phyloP scores from a whole-genome alignment of 2,113 vertebrate species.

The Phalacrocorax carbo region DNA sequence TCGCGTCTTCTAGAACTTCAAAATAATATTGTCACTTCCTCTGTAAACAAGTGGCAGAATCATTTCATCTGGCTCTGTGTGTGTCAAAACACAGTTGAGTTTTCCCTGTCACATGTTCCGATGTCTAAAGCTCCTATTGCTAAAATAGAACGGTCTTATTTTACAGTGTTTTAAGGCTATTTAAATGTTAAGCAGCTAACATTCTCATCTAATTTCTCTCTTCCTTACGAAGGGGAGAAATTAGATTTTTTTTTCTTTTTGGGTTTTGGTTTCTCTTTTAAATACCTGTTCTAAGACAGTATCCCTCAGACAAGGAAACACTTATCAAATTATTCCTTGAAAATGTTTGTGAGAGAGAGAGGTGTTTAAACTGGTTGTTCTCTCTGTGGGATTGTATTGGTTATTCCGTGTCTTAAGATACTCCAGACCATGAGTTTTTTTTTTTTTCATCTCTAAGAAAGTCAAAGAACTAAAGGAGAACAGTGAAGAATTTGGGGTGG shows the following conservation, averaged over 20 bases:
- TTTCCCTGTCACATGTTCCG: not conserved
- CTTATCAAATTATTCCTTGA: not conserved
- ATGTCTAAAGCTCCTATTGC: not conserved
- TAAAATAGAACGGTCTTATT: not conserved
- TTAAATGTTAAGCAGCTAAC: not conserved
- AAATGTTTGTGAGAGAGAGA: not conserved
- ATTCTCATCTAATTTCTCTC: too few species aligned
- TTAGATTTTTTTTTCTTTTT: not conserved
- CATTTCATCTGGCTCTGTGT: not conserved
- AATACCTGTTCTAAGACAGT: not conserved
- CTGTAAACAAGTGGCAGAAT: conserved; percentile 40
- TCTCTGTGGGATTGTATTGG: not conserved
- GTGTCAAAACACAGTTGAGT: conserved; percentile 4
- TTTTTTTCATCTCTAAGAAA: not conserved
- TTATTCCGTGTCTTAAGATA: not conserved
- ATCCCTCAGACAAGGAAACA: not conserved
- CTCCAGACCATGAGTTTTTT: not conserved
- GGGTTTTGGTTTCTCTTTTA: not conserved
- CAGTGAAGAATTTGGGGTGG: not conserved
- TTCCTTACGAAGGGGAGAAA: not conserved
- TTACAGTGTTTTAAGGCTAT: not conserved
- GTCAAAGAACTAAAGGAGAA: not conserved
- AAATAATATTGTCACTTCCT: conserved; percentile 21
- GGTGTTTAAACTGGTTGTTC: not conserved
- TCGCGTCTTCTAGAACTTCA: not conserved